Evolutionary conservation across 64 coral and sea anemone species (phyloP), one percentile per base, ranked within the genome.

Genomic region (Porites lutea): DNA sequence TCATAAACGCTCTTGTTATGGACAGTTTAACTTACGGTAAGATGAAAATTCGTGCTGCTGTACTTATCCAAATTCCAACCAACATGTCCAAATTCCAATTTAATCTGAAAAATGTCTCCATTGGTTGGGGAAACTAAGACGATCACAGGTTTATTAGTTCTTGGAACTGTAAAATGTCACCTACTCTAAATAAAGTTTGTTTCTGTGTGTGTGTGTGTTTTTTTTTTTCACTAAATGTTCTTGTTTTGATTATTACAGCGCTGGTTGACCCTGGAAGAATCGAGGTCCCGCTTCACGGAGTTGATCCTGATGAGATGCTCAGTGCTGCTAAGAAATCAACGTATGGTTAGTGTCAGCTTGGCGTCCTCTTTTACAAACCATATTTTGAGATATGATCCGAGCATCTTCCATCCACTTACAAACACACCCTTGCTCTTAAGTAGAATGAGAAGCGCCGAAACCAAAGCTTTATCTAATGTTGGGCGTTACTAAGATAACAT

Each of bases 1-100:
- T 98, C 65, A 98, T 98, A 48, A 98, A 98, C 52, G 92, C 96
- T 9, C 59, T 98, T 0, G 93, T 98, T 45, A 98, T 98, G 89
- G 96, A 98, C 66, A 98, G 96, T 52, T 82, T 98, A 65, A 94
- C 93, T 14, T 95, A 95, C 73, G 96, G 96, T 98, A 89, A 85
- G 47, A 52, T 50, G 55, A 9, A 58, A 23, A 48, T 15, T 62
- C 5, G 15, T 18, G 9, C 54, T 57, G 7, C 3, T 57, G 54
- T 57, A 57, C 54, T 9, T 57, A 4, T 57, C 7, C 54, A 9
- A 1, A 37, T 37, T 37, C 27, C 27, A 37, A 37, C 27, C 27
- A 37, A 1, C 1, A 37, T 37, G 0, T 37, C 1, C 1, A 37
- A 37, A 37, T 37, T 37, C 27, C 27, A 37, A 0, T 37, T 37